Evolutionary conservation across 53 echinoderm and acorn worm genomes (phyloP).

Genomic region (Henricia sp.): DNA sequence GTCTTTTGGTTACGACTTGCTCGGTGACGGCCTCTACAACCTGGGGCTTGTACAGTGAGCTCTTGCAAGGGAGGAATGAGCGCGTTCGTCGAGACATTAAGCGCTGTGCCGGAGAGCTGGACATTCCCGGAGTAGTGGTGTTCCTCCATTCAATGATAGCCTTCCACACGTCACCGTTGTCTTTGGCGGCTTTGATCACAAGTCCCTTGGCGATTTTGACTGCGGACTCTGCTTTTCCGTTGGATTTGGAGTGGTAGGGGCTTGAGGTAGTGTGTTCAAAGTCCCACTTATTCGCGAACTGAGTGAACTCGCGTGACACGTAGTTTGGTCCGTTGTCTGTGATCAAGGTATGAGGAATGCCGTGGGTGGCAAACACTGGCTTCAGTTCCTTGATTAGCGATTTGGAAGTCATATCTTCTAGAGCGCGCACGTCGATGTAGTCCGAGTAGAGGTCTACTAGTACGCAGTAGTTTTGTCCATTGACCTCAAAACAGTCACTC

Average conservation of each 20-base stretch:
- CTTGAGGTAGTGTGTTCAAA: background rate
- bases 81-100: conserved; percentile 1
- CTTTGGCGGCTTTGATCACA: background rate
- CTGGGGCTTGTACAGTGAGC: conserved; percentile 5
- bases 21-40: background rate
- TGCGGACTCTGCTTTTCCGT: conserved; percentile 9
- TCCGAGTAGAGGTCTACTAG: conserved; percentile 2
- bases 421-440: background rate
- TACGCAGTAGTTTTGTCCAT: background rate
- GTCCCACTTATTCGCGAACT: conserved; percentile 4
- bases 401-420: background rate
- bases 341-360: background rate
- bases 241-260: background rate
- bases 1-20: too few relatives aligned
- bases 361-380: conserved; percentile 7
- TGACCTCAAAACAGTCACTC: background rate
- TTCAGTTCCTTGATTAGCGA: background rate
- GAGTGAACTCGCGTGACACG: conserved; percentile 1
- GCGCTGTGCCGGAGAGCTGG: conserved; percentile 7
- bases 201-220: conserved; percentile 4
- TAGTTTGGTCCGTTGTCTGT: background rate
- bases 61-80: conserved; percentile 8
- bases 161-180: conserved; percentile 4
- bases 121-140: conserved; percentile 11
- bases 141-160: conserved; percentile 7